These are phyloP conservation scores for Acanthis flammea DNA, from an alignment of 2,797 vertebrate genomes.

Conservation along the genomic window DNA sequence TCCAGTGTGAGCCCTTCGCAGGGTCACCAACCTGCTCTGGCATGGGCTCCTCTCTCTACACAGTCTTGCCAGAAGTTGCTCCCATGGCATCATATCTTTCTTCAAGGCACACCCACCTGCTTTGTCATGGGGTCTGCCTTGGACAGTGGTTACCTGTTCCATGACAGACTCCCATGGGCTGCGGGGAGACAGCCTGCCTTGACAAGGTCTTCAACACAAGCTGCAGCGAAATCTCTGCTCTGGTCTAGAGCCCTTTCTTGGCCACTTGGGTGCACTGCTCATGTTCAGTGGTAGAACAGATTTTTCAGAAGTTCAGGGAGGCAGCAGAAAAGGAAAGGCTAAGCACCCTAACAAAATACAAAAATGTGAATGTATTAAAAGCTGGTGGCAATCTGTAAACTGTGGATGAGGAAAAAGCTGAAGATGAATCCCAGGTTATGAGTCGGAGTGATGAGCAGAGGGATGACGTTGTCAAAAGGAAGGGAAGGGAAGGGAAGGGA, in stretches of 20 bases:
- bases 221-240: not conserved
- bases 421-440: not conserved
- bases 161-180: not conserved
- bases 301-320: not conserved
- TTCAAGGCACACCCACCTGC: not conserved
- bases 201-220: not conserved
- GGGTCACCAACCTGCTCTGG: not conserved
- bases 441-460: not conserved
- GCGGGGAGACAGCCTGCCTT: not conserved
- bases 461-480: not conserved
- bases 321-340: not conserved
- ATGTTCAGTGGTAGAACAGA: not conserved
- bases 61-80: not conserved
- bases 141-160: not conserved
- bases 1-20: not conserved
- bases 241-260: not conserved
- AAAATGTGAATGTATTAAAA: not conserved
- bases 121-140: not conserved
- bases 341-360: rapidly evolving
- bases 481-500: not conserved
- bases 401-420: not conserved
- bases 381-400: not conserved
- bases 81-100: not conserved
- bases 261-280: not conserved
- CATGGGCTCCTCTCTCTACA: not conserved